Percentiles rank a stretch among this genome's conserved stretches.
Evolutionary conservation across 2,888 invertebrate species (phyloP).

Genomic region (Chymomyza procnemis): DNA sequence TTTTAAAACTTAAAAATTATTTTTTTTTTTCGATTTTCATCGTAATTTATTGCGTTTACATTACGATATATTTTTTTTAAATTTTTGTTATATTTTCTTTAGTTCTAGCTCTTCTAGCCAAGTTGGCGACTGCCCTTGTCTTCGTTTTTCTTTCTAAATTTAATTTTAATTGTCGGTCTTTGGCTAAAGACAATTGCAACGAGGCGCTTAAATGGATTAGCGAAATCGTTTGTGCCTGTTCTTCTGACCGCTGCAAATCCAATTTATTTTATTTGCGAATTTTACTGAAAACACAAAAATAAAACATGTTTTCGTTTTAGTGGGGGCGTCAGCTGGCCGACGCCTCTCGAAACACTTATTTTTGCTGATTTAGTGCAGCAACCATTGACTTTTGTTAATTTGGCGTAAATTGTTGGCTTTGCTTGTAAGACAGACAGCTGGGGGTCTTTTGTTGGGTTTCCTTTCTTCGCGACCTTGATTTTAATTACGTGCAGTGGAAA

Average conservation of each 20-base stretch:
- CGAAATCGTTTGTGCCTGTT: constrained; percentile 55
- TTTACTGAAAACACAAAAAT: constrained; percentile 37
- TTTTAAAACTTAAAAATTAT: neutral
- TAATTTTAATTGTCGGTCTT: constrained; percentile 11
- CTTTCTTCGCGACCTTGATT: constrained; percentile 59
- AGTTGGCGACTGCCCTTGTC: neutral
- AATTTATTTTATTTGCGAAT: constrained; percentile 59
- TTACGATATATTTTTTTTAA: too few species aligned
- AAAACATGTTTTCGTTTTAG: constrained; percentile 35
- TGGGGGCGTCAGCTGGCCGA: constrained; percentile 3
- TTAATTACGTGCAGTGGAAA: constrained; percentile 46
- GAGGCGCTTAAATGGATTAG: constrained; percentile 59
- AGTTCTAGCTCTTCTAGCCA: neutral
- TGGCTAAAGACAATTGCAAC: constrained; percentile 28
- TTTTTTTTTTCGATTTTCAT: neutral
- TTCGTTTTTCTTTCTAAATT: neutral
- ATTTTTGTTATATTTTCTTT: too few species aligned
- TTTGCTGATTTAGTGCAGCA: constrained; percentile 58
- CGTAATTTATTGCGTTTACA: neutral
- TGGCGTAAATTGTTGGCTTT: constrained; percentile 58
- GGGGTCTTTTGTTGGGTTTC: constrained; percentile 65
- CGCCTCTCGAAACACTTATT: constrained; percentile 21
- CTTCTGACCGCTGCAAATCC: constrained; percentile 44
- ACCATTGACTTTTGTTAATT: constrained; percentile 60
- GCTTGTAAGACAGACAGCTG: constrained; percentile 65